Conservation (phyloP, 2,797 vertebrate species). For the Pristis pectinata region DNA sequence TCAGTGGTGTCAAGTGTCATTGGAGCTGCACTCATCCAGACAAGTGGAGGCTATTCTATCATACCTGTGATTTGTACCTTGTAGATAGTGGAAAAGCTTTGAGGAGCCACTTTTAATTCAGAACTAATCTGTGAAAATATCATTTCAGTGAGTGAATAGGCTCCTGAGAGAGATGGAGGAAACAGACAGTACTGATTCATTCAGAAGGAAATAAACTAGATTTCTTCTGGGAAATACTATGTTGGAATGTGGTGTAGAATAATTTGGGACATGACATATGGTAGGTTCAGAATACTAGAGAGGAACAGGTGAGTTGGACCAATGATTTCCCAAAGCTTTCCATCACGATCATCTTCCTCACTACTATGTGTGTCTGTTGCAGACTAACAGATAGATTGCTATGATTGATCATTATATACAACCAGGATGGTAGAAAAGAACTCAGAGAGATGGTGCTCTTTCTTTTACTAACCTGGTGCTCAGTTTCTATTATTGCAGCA, state of each 20-base stretch:
- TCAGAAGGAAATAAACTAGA: neutral
- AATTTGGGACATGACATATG: neutral
- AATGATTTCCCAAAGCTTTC: neutral
- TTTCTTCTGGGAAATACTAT: neutral
- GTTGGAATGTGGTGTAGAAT: neutral
- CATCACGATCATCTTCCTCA: neutral
- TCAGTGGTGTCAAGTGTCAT: too few relatives aligned
- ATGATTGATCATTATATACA: neutral
- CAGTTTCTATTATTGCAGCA: neutral
- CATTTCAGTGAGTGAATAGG: neutral
- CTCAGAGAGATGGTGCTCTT: neutral
- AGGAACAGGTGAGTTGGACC: neutral
- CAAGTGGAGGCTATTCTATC: too few relatives aligned
- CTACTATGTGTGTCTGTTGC: neutral
- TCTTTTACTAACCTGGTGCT: too few relatives aligned
- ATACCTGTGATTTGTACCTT: too few relatives aligned
- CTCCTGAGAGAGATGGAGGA: neutral
- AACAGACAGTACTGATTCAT: too few relatives aligned
- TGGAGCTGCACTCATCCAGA: too few relatives aligned
- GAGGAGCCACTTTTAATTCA: neutral
- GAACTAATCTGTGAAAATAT: neutral
- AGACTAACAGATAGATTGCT: neutral
- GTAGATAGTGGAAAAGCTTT: too few relatives aligned
- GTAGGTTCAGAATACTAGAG: neutral
- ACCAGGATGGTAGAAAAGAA: neutral